Evolutionary conservation across 2,113 vertebrate species (phyloP), one percentile per base, ranked within the genome.

Genomic region (Phalacrocorax aristotelis): DNA sequence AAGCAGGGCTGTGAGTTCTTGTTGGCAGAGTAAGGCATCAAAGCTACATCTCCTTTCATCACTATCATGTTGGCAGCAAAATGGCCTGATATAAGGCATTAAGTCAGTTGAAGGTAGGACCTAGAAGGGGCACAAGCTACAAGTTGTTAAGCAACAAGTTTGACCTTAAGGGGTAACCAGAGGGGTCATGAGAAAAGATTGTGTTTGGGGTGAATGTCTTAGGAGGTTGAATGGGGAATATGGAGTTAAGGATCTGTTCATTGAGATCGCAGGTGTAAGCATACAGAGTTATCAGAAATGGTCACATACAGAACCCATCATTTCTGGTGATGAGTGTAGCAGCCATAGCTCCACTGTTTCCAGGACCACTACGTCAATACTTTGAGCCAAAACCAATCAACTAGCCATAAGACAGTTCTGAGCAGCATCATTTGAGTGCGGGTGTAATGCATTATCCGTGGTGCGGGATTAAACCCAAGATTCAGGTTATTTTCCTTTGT

Each of bases 261-360:
- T 23, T 1, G 2, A 62, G 62, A 66, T 9, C 0, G 0, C 12
- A 83, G 52, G 58, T 72, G 52, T 51, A 79, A 36, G 34, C 13
- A 72, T 34, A 74, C 19, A 60, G 57, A 57, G 2, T 65, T 51
- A 58, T 25, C 38, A 74, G 61, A 75, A 79, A 27, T 9, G 10
- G 15, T 42, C 9, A 14, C 6, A 6, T 16, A 34, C 10, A 82
- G 44, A 57, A 75, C 14, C 4, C 11, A 6, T 11, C 17, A 36
- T 18, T 25, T 36, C 57, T 42, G 46, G 19, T 61, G 9, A 15
- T 26, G 22, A 62, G 19, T 22, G 44, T 15, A 58, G 30, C 42
- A 77, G 20, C 23, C 34, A n/a, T 10, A 71, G 17, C 19, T 44
- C 20, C 6, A 4, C 60, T 49, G 27, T 51, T 60, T 82, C 38